Evolutionary conservation across 1,140 invertebrate genomes (phyloP).

Genomic region (Sweltsa coloradensis): DNA sequence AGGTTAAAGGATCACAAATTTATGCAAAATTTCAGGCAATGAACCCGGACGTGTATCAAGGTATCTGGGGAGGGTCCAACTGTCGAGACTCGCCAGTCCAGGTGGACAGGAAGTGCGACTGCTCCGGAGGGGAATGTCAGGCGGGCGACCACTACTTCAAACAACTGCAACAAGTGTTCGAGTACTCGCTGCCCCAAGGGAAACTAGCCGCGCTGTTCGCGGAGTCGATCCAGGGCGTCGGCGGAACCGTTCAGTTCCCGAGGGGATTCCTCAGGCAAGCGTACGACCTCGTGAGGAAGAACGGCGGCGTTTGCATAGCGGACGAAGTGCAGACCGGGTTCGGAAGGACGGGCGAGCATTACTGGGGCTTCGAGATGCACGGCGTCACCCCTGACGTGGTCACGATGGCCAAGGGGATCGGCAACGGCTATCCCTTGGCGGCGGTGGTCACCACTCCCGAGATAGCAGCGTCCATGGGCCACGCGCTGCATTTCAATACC

Average conservation of each 20-base stretch:
- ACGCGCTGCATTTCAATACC: slow-evolving; percentile 87
- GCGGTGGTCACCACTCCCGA: slow-evolving; percentile 83
- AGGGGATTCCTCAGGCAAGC: slow-evolving; percentile 76
- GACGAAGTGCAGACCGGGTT: slow-evolving; percentile 98
- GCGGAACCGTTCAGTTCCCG: slow-evolving; percentile 84
- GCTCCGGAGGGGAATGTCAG: slow-evolving; percentile 45
- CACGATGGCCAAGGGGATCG: slow-evolving; percentile 79
- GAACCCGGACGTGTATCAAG: slow-evolving; percentile 83
- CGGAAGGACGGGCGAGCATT: slow-evolving; percentile 83
- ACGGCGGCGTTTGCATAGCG: slow-evolving; percentile 78
- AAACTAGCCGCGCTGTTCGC: slow-evolving; percentile 80
- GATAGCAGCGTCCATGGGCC: slow-evolving; percentile 61
- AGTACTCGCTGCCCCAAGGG: slow-evolving; percentile 58
- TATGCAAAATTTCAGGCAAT: slow-evolving; percentile 60
- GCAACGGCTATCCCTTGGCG: slow-evolving; percentile 89
- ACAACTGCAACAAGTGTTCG: slow-evolving; percentile 67
- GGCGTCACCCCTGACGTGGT: slow-evolving; percentile 85
- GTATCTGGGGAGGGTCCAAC: slow-evolving; percentile 73
- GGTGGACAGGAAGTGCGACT: slow-evolving; percentile 52
- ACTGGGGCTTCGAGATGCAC: slow-evolving; percentile 90
- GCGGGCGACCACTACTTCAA: slow-evolving; percentile 67
- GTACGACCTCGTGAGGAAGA: slow-evolving; percentile 58
- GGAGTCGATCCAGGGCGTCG: slow-evolving; percentile 90
- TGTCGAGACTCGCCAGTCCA: slow-evolving; percentile 84
- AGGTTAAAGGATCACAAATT: neutral